A percentile compares a stretch with the other conserved stretches of the same genome.
These are phyloP conservation scores for Aethes cnicana DNA, from an alignment of 2,888 invertebrate genomes.

Conservation along the genomic window DNA sequence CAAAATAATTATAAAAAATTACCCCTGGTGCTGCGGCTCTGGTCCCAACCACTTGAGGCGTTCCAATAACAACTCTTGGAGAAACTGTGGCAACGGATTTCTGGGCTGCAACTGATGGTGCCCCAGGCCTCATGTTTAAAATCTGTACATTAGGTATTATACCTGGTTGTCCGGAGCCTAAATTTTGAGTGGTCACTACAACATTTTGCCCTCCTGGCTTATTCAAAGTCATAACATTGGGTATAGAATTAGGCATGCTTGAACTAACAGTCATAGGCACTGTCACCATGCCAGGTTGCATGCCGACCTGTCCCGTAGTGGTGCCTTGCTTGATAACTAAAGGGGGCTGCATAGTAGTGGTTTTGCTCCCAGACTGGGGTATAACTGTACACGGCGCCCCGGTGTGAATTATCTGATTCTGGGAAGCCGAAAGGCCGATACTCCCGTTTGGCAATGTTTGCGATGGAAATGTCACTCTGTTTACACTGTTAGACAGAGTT, in stretches of 20 bases:
- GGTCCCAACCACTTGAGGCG: constrained; percentile 90
- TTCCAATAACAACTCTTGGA: constrained; percentile 91
- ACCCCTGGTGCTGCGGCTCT: constrained; percentile 91
- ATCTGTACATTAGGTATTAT: constrained; percentile 91
- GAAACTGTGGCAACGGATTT: constrained; percentile 90
- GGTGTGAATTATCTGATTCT: constrained; percentile 77
- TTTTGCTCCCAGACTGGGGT: constrained; percentile 50
- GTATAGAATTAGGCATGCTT: constrained; percentile 80
- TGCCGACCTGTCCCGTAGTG: constrained; percentile 60
- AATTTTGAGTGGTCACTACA: constrained; percentile 82
- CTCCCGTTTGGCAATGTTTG: constrained; percentile 88
- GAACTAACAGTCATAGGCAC: constrained; percentile 85
- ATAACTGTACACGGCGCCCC: constrained; percentile 68
- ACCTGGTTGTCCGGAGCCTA: constrained; percentile 84
- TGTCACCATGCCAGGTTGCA: constrained; percentile 83
- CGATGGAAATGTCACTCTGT: constrained; percentile 49
- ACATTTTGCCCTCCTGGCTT: constrained; percentile 80
- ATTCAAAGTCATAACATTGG: constrained; percentile 85
- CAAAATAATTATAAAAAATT: constrained; percentile 52
- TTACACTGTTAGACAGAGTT: constrained; percentile 62
- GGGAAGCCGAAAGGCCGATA: constrained; percentile 82
- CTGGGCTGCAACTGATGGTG: constrained; percentile 85
- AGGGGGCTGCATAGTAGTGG: constrained; percentile 71
- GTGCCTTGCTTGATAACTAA: constrained; percentile 74
- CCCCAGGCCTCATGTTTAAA: constrained; percentile 90